Base-by-base conservation (phyloP, 2,113 vertebrate genomes). In the Sinocyclocheilus anophthalmus region DNA sequence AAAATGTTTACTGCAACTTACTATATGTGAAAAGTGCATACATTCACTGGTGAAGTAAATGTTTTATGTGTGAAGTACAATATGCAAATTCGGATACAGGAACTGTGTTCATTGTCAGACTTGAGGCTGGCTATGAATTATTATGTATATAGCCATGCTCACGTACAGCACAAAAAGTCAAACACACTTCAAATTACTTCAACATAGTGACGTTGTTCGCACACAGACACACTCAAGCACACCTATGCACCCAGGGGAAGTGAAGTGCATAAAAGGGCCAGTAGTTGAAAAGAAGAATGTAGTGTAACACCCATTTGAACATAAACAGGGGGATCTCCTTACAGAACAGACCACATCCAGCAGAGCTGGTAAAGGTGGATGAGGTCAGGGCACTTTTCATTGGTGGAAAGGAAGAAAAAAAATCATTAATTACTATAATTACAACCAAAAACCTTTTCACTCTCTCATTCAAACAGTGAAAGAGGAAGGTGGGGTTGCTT, bases 361-460 rank as follows among this genome's bases (percentile, higher is more conserved):
- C 87, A 85, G 89, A 88, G 85, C 88, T 20, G 37, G 6, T 37
- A 79, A 69, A n/a, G 53, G 33, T 80, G 81, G 76, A 79, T 89
- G 69, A 45, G 70, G 82, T 88, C 85, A 88, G 86, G 88, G 84
- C 87, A 89, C 87, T 89, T 87, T 80, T 88, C 89, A 86, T 81
- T 90, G 90, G 88, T 82, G 87, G 92, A 94, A 93, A 94, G 85
- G 88, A 88, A 72, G 3, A 8, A 6, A 33, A 16, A 65, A 88
- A 92, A 94, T 93, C 89, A 94, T 93, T 93, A 92, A 94, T 94
- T 94, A 94, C 90, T 69, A 84, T 94, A 94, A 95, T 95, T 93
- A 93, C 92, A 94, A 90, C 88, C 92, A 89, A 89, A 76, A 86
- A 89, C 85, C 91, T 91, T 90, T 87, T 92, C 83, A 89, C 90